Percentiles rank a stretch among this genome's conserved stretches.
Conservation (phyloP, 37 sponge, comb jelly and placozoan species). For the Haliclona indistincta region DNA sequence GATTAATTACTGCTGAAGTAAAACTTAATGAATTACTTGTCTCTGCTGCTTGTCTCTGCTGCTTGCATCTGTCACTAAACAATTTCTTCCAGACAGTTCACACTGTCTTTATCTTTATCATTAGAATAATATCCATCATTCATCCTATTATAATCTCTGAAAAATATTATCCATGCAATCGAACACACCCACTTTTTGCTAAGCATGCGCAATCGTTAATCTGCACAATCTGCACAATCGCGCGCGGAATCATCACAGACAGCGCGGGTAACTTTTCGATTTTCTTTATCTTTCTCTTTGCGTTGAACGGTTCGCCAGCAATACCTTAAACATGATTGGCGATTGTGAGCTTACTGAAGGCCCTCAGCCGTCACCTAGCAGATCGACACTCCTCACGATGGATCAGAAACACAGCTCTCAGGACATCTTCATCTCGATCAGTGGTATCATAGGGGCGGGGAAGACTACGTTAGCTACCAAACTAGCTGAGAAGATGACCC, state of each 20-base stretch:
- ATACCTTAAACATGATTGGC: background rate
- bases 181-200: background rate
- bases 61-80: too few species aligned
- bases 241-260: background rate
- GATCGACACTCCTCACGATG: conserved; percentile 76
- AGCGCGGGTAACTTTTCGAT: background rate
- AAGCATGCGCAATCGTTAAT: conserved; percentile 1
- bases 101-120: too few species aligned
- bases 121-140: too few species aligned
- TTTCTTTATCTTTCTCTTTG: background rate
- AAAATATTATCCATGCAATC: too few species aligned
- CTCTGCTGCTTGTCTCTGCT: too few species aligned
- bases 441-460: conserved; percentile 92
- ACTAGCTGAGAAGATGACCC: conserved; percentile 87
- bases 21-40: too few species aligned
- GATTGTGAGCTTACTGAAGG: background rate
- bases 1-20: too few species aligned
- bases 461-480: conserved; percentile 91
- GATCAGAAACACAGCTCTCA: conserved; percentile 86
- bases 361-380: too few species aligned
- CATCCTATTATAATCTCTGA: too few species aligned
- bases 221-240: too few species aligned
- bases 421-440: conserved; percentile 95
- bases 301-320: background rate
- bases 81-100: too few species aligned